Evolutionary conservation across 2,888 invertebrate genomes (phyloP), one percentile per base, ranked within the genome.

Genomic region (Cryptus armator): DNA sequence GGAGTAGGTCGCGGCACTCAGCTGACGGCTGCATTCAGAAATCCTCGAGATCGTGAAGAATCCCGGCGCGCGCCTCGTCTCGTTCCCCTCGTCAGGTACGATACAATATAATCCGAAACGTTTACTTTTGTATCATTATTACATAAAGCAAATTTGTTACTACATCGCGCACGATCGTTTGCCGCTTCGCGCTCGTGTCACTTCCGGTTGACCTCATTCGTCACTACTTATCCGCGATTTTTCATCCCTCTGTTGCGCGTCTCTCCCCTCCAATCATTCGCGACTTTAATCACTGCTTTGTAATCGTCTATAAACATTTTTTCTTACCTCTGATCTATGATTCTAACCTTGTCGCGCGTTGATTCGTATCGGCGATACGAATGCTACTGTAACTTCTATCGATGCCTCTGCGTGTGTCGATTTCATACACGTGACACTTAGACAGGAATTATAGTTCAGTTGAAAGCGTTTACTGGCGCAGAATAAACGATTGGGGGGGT

Each of bases 1-100:
- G 81, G 89, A 91, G 89, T 91, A 91, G 91, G 90, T 92, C 91
- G 91, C 87, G 87, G 87, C 90, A 91, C 91, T 91, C 88, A 90
- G 89, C 89, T 90, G 91, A 91, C 89, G 88, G 84, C 89, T 90
- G 89, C 89, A 90, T 90, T 89, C 90, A 89, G 90, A 90, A 90
- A 88, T 91, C 88, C 87, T 29, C 89, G 89, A 86, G 89, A 89
- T 86, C 79, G 86, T 84, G 67, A 81, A 81, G 74, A 83, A 86
- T 72, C 59, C 86, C 74, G 81, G 29, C 32, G 19, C 32, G 72
- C 24, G 72, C 67, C 67, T 67, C 72, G 12, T 43, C 44, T n/a
- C 56, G 6, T 56, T 64, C 48, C 37, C 37, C 66, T 81, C 64
- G 19, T 62, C 80, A 85, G 85, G 85, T 85, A 85, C 12, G 85